Percentiles rank a stretch among this genome's conserved stretches.
These are phyloP conservation scores for Caloenas nicobarica DNA, from an alignment of 2,113 vertebrate species.

Conservation along the genomic window DNA sequence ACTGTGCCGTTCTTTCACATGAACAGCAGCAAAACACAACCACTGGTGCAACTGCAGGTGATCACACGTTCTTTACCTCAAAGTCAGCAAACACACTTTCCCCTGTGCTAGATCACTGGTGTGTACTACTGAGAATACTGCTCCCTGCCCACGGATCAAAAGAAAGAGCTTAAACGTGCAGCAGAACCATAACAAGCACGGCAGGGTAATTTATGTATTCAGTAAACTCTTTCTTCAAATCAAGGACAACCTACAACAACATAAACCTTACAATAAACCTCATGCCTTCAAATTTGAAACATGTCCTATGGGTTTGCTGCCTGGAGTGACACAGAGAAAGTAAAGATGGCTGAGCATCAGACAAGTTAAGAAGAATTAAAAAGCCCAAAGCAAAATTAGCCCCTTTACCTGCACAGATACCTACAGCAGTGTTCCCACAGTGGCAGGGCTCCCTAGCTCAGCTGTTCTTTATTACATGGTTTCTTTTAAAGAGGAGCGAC, in stretches of 20 bases:
- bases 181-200: accelerated
- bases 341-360: not conserved
- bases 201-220: not conserved
- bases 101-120: not conserved
- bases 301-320: not conserved
- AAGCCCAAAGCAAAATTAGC: not conserved
- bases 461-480: not conserved
- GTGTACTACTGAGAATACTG: not conserved
- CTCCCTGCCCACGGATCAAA: not conserved
- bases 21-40: not conserved
- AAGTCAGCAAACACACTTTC: not conserved
- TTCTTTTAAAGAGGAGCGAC: not conserved
- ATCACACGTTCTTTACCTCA: not conserved
- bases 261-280: not conserved
- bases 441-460: not conserved
- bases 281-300: not conserved
- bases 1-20: not conserved
- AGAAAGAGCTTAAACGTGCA: not conserved
- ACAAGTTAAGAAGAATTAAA: not conserved
- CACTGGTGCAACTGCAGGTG: not conserved
- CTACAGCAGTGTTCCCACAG: accelerated
- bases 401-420: not conserved
- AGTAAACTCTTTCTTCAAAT: not conserved
- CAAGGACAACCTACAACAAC: not conserved
- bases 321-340: not conserved